A percentile compares a stretch with the other conserved stretches of the same genome.
Conservation (phyloP, 2,888 invertebrate species). For the Rhamnusium bicolor region DNA sequence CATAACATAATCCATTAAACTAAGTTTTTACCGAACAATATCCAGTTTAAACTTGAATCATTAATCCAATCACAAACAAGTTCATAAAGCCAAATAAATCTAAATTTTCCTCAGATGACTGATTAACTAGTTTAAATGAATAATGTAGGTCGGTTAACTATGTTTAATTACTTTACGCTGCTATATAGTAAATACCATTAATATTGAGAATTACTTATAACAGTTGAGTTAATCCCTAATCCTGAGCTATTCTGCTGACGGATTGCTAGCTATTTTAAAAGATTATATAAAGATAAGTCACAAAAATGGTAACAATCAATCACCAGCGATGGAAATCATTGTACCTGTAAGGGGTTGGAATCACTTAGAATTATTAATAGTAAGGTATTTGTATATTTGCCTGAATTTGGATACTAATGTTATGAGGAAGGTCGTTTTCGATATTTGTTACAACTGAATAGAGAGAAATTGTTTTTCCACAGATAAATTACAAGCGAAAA, state of each 20-base stretch:
- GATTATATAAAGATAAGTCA: conserved; percentile 31
- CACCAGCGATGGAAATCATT: neutral
- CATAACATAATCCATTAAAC: conserved; percentile 1
- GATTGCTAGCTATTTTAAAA: conserved; percentile 44
- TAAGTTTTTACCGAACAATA: conserved; percentile 6
- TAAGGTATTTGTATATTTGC: no score
- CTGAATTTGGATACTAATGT: no score
- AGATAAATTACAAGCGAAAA: no score
- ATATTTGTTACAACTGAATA: no score
- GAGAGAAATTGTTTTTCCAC: no score
- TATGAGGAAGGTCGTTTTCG: no score
- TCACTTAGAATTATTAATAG: neutral
- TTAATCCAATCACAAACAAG: conserved; percentile 17
- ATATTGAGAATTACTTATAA: conserved; percentile 45
- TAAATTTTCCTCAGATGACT: conserved; percentile 31
- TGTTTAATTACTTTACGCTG: conserved; percentile 37
- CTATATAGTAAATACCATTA: conserved; percentile 43
- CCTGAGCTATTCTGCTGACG: conserved; percentile 44
- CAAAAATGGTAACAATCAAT: neutral
- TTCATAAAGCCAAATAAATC: conserved; percentile 23
- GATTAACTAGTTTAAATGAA: conserved; percentile 34
- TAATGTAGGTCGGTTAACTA: conserved; percentile 32
- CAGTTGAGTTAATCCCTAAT: conserved; percentile 41
- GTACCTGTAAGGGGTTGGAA: no score
- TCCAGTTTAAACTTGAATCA: conserved; percentile 12